These are phyloP conservation scores for Silurus meridionalis DNA, from an alignment of 2,113 vertebrate genomes.

Conservation along the genomic window DNA sequence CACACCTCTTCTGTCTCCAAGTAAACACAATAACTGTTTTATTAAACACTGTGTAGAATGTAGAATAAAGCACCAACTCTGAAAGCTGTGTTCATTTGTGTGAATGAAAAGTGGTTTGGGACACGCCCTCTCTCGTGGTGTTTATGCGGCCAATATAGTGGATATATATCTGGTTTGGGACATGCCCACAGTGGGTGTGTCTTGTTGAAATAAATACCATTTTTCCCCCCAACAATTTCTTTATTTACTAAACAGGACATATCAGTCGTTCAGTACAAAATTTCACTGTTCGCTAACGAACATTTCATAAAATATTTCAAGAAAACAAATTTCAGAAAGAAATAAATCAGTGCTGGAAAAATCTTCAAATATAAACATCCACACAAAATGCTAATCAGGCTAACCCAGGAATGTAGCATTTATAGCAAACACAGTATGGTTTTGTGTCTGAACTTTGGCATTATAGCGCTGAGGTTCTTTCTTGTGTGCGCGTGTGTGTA, in stretches of 20 bases:
- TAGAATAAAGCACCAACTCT: neutral
- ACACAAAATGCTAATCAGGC: neutral
- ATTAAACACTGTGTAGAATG: neutral
- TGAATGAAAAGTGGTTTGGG: neutral
- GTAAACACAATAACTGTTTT: too few species aligned
- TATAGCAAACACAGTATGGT: neutral
- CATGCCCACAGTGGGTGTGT: neutral
- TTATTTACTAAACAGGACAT: neutral
- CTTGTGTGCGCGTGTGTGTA: neutral
- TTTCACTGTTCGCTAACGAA: neutral
- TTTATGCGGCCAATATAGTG: neutral
- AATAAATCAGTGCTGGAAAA: neutral
- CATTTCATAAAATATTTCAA: neutral
- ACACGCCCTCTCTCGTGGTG: neutral
- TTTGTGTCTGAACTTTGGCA: neutral
- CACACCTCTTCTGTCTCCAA: neutral
- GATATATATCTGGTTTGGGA: neutral
- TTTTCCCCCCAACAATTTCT: neutral
- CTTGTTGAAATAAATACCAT: neutral
- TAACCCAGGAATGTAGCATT: conserved; percentile 1
- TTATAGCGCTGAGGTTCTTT: neutral
- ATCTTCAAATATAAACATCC: neutral
- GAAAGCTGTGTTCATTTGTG: neutral
- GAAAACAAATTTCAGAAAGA: neutral
- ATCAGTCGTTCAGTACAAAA: neutral